Conservation (phyloP, 1,140 invertebrate genomes). For the Aphelinus atriplicis region DNA sequence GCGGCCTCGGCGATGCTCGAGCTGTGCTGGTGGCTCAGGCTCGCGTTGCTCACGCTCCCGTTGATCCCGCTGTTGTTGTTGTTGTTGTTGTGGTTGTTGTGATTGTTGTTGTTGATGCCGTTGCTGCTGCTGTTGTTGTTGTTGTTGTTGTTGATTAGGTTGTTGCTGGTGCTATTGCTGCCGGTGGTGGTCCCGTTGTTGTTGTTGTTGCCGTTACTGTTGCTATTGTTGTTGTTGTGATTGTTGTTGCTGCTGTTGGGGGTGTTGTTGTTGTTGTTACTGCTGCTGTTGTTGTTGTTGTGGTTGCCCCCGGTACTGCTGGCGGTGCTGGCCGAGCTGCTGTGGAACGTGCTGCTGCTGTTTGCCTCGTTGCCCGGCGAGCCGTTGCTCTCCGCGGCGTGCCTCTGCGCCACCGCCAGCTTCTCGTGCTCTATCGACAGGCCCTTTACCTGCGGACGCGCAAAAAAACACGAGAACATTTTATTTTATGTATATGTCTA, state of each 20-base stretch:
- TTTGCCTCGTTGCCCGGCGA: slow-evolving; percentile 47
- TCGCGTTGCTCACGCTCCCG: not conserved
- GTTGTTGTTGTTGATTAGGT: not conserved
- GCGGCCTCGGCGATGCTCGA: not conserved
- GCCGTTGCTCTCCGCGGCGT: slow-evolving; percentile 63
- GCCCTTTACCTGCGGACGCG: slow-evolving; percentile 74
- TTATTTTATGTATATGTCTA: not conserved
- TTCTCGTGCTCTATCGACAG: slow-evolving; percentile 82
- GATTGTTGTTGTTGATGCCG: not conserved
- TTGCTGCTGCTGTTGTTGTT: not conserved
- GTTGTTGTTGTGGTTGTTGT: not conserved
- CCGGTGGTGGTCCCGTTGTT: slow-evolving; percentile 13
- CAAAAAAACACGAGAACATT: not conserved
- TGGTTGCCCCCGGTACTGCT: slow-evolving; percentile 46
- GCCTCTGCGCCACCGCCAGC: slow-evolving; percentile 75
- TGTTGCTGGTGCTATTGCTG: not conserved
- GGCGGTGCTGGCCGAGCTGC: slow-evolving; percentile 51
- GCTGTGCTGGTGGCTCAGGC: not conserved
- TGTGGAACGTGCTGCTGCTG: slow-evolving; percentile 33
- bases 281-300: not conserved
- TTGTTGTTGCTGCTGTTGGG: not conserved
- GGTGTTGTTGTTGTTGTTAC: too few species aligned
- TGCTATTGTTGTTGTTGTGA: slow-evolving; percentile 5
- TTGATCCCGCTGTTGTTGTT: not conserved
- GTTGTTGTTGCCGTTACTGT: slow-evolving; percentile 14